Conservation (phyloP, 2,888 invertebrate genomes). For the Lysandra bellargus region DNA sequence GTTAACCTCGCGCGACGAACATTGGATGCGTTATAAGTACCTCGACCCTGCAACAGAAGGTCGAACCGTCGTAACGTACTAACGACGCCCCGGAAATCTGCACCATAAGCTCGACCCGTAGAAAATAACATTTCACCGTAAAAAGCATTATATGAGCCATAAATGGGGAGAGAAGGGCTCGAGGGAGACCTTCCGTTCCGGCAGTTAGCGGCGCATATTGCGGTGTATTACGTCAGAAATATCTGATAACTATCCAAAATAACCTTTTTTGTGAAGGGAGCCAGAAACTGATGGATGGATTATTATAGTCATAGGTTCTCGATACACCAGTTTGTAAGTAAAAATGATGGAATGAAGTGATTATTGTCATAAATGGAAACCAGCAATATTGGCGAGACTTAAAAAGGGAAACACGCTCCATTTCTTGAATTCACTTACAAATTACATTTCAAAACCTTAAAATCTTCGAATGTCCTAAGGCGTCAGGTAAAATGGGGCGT, state of each 20-base stretch:
- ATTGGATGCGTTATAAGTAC: too few relatives aligned
- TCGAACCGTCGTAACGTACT: background rate
- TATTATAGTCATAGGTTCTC: background rate
- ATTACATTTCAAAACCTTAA: background rate
- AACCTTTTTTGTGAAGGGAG: background rate
- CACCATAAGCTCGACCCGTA: background rate
- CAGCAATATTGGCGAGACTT: too few relatives aligned
- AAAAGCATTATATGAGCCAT: conserved; percentile 1
- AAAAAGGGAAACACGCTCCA: too few relatives aligned
- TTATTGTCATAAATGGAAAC: too few relatives aligned
- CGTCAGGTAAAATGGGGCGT: background rate
- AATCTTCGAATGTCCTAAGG: background rate
- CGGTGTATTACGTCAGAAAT: background rate
- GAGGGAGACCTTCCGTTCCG: conserved; percentile 5
- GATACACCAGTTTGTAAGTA: background rate
- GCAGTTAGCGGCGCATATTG: background rate
- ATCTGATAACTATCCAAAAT: background rate
- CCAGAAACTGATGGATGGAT: background rate
- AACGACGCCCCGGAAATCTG: background rate
- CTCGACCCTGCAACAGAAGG: background rate
- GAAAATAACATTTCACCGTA: background rate
- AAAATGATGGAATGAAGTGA: too few relatives aligned
- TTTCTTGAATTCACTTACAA: too few relatives aligned
- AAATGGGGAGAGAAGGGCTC: background rate
- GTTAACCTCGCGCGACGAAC: background rate